Conservation (phyloP, 1,140 invertebrate species). For the Bursaphelenchus mucronatus region DNA sequence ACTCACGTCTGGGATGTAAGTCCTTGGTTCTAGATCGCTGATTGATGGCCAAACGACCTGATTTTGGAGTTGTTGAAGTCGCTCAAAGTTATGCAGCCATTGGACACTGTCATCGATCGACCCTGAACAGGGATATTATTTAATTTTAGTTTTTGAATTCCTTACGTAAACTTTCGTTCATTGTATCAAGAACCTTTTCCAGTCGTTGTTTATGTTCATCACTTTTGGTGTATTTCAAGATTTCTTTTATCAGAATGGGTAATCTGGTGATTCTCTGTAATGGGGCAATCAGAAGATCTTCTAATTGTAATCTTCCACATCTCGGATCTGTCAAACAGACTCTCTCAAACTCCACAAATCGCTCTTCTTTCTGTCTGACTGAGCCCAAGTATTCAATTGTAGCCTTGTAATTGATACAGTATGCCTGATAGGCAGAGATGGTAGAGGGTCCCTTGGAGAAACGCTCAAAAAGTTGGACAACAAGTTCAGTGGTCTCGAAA, state of each 20-base stretch:
- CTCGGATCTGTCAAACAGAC: conserved; percentile 47
- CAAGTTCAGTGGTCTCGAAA: conserved; percentile 65
- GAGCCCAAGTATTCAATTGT: conserved; percentile 57
- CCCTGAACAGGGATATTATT: conserved; percentile 62
- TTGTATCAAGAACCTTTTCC: conserved; percentile 66
- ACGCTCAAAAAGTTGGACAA: conserved; percentile 67
- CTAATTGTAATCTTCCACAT: conserved; percentile 66
- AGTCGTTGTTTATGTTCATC: conserved; percentile 65
- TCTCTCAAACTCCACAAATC: conserved; percentile 56
- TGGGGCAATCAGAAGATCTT: conserved; percentile 69
- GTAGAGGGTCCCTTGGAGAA: conserved; percentile 59
- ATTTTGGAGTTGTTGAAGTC: conserved; percentile 70
- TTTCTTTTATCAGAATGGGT: conserved; percentile 69
- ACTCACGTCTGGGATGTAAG: conserved; percentile 69
- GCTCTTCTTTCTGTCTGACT: conserved; percentile 52
- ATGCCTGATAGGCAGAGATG: conserved; percentile 57
- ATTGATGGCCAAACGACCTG: conserved; percentile 71
- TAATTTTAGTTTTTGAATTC: conserved; percentile 20
- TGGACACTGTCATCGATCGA: conserved; percentile 72
- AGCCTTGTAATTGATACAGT: conserved; percentile 50
- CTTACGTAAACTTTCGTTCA: conserved; percentile 69
- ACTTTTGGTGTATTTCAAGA: conserved; percentile 66
- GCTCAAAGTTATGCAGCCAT: conserved; percentile 72
- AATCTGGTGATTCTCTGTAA: conserved; percentile 72
- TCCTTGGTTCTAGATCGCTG: conserved; percentile 68